Base-by-base conservation (phyloP, 2,113 vertebrate species). In the Lichenostomus cassidix region DNA sequence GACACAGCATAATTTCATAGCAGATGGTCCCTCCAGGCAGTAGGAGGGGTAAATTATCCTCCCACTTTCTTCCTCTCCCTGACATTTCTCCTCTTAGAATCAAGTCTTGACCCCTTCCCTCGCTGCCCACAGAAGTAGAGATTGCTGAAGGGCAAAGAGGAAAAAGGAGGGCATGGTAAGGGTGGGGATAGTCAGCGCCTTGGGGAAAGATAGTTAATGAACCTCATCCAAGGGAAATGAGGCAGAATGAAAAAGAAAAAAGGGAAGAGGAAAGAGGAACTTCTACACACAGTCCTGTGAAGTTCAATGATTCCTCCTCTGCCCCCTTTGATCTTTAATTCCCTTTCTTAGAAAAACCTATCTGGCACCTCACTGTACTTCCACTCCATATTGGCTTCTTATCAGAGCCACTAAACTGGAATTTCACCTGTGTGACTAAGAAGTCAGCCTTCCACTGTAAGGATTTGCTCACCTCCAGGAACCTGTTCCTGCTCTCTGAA, bases 181-280 rank as follows among this genome's bases (percentile, higher is more conserved):
- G n/a, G 39, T 52, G 33, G 18, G 11, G 50, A 35, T 33, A 21
- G 20, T 53, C 62, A 87, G 18, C 0, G 0, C 12, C n/a, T 39
- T 39, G 44, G 21, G 39, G 23, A 75, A 68, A 70, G 50, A 47
- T 19, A 31, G 8, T 37, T 81, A 44, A 42, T 44, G 46, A 47
- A 58, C 49, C 4, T 7, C 22, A 63, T 56, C 10, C 22, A 35
- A 56, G 64, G 46, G 46, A 81, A 67, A 55, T 75, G 56, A 82
- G 25, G 39, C 56, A 84, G 35, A 93, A 93, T 22, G 29, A 87
- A 41, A 69, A 15, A 85, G 69, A 74, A 44, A 90, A 80, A 23
- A 70, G 9, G 28, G 24, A 78, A 86, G 42, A 52, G 21, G 41
- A 49, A 70, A 78, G 47, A 86, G 35, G 58, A 87, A 63, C 15